phyloP scores from a whole-genome alignment of 2,113 vertebrate genomes.

The Thermophis baileyi region DNA sequence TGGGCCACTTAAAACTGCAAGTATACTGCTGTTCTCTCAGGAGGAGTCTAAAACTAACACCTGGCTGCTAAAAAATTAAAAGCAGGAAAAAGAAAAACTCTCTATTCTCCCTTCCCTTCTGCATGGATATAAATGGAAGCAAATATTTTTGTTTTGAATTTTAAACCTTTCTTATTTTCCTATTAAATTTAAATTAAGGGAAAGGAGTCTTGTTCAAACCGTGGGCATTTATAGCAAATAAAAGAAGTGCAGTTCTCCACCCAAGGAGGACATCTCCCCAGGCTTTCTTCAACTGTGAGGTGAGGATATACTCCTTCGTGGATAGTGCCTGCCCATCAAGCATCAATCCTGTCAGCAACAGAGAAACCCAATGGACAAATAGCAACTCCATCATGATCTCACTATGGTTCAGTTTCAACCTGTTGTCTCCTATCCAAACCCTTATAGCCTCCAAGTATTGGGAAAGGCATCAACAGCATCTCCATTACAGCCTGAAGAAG shows the following conservation, averaged over 20 bases:
- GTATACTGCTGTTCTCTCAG: not conserved
- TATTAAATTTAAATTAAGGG: not conserved
- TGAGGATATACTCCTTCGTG: too few species aligned
- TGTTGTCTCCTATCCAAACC: not conserved
- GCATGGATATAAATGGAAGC: not conserved
- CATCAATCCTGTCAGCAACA: not conserved
- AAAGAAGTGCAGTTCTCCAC: not conserved
- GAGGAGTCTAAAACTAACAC: not conserved
- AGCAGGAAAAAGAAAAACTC: not conserved
- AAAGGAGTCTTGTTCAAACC: not conserved
- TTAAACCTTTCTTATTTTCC: not conserved
- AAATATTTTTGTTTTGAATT: not conserved
- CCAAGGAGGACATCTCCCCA: not conserved
- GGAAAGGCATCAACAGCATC: not conserved
- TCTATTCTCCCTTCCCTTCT: not conserved
- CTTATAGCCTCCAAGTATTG: not conserved
- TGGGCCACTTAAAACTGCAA: not conserved
- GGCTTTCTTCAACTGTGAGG: not conserved
- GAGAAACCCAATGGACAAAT: not conserved
- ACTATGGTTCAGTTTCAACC: not conserved
- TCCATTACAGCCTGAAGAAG: not conserved
- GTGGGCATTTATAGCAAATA: not conserved
- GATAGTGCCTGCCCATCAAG: not conserved
- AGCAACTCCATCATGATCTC: not conserved
- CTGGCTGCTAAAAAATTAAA: not conserved